Conservation (phyloP, 2,797 vertebrate species). For the Miichthys miiuy region DNA sequence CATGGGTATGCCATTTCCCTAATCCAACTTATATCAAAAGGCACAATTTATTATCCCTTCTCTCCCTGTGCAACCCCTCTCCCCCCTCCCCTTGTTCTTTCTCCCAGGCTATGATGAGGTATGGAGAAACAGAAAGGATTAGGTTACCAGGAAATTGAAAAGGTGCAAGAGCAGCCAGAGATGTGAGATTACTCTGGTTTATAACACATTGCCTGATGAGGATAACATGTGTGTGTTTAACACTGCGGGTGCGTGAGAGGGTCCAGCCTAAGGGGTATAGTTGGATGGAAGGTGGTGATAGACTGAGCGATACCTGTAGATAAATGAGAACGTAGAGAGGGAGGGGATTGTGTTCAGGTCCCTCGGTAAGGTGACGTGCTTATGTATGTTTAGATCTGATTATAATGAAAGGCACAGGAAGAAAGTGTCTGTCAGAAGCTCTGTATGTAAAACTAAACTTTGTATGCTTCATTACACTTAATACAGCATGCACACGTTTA, state of each 20-base stretch:
- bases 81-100: conserved; percentile 12
- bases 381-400: conserved; percentile 26
- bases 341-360: conserved; percentile 1
- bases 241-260: conserved; percentile 46
- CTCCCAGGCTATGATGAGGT: conserved; percentile 73
- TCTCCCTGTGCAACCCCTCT: not conserved
- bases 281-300: conserved; percentile 56
- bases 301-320: conserved; percentile 56
- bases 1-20: conserved; percentile 65
- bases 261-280: conserved; percentile 36
- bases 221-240: conserved; percentile 78
- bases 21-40: conserved; percentile 78
- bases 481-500: conserved; percentile 1
- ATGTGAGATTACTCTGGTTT: conserved; percentile 79
- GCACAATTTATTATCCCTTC: conserved; percentile 71
- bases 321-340: conserved; percentile 47
- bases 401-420: conserved; percentile 22
- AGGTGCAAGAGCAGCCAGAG: conserved; percentile 79
- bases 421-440: conserved; percentile 20
- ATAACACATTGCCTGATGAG: conserved; percentile 77
- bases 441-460: not conserved
- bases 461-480: conserved; percentile 27
- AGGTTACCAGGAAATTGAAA: conserved; percentile 86
- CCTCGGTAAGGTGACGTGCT: conserved; percentile 16
- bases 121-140: conserved; percentile 74